Base-by-base conservation (phyloP, 1,140 invertebrate species). In the Chironomus striatipennis region DNA sequence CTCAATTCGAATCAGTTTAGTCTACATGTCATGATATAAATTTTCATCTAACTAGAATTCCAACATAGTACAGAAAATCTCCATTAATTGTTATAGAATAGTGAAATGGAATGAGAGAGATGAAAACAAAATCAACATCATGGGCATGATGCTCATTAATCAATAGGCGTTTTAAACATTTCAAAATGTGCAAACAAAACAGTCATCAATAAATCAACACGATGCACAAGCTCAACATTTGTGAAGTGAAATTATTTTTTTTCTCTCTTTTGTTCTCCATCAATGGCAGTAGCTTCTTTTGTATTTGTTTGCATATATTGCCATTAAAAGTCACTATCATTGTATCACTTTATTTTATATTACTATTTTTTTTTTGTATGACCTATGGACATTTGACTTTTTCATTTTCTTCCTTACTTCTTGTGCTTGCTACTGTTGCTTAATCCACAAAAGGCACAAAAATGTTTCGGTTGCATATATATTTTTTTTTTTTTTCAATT, bases 171-270 rank as follows among this genome's bases (percentile, higher is more conserved):
- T 57, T 47, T 57, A 57, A 57, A 57, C 47, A 57, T 57, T 57
- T 57, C 47, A n/a, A 34, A 34, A 57, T 57, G 47, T 57, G 47
- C 47, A 57, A 57, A 57, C 47, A 57, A 57, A 57, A 57, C 47
- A n/a, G 4, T 57, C 47, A 57, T 57, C 47, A 57, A 57, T 57
- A 57, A 57, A 57, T 57, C 47, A 57, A 57, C 12, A 57, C 47
- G n/a, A 57, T 57, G 47, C 47, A 57, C n/a, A 57, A 57, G 12
- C 12, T n/a, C 47, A 57, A 57, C 47, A 47, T 47, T 47, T 47
- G 43, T 47, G 43, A 47, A 57, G 47, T 57, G 47, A 57, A 57
- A 57, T 57, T n/a, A n/a, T n/a, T n/a, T n/a, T n/a, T 57, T 57
- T 34, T 10, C 1, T 57, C 47, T 57, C 47, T 57, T 57, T 57